Base-by-base conservation (phyloP, 2,113 vertebrate genomes). In the Notiomystis cincta region DNA sequence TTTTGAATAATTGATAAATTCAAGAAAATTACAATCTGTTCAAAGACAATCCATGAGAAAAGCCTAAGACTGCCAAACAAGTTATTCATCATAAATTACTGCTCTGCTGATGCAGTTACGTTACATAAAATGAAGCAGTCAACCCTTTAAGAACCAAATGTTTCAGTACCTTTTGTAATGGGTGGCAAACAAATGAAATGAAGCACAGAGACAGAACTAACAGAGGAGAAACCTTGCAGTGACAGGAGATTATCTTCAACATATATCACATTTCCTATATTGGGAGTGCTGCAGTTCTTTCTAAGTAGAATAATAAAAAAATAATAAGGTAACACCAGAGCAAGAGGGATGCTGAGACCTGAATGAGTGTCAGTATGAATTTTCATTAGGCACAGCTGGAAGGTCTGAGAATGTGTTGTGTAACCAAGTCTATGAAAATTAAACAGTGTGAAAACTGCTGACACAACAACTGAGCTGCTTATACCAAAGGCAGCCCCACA, bases 1-100 rank as follows among this genome's bases (percentile, higher is more conserved):
- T 93, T 96, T 62, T 96, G 75, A 96, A 96, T 94, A 96, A 94
- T 93, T 94, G 90, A 92, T 93, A 93, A 37, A 70, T 62, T 85
- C 75, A 86, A 83, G 78, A 94, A 93, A 94, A 92, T 77, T 51
- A 54, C 93, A 86, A 76, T 91, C 82, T 94, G 69, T 92, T 95
- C 69, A 67, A 92, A 95, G 66, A n/a, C 24, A 72, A 64, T 58
- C 60, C 47, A 80, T 31, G 66, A 77, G 87, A 96, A 94, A 84
- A 89, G 65, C 33, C 61, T 23, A 48, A 64, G 61, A 91, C 48
- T 84, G 81, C 25, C 78, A 91, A 82, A 88, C 58, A 90, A 85
- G 85, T 47, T 88, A 82, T 87, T 94, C 13, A n/a, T 72, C 7
- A 1, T 60, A 86, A 93, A 95, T 95, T 73, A 54, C 45, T 86